Base-by-base conservation (phyloP, 2,888 invertebrate species). In the Congeria kusceri region DNA sequence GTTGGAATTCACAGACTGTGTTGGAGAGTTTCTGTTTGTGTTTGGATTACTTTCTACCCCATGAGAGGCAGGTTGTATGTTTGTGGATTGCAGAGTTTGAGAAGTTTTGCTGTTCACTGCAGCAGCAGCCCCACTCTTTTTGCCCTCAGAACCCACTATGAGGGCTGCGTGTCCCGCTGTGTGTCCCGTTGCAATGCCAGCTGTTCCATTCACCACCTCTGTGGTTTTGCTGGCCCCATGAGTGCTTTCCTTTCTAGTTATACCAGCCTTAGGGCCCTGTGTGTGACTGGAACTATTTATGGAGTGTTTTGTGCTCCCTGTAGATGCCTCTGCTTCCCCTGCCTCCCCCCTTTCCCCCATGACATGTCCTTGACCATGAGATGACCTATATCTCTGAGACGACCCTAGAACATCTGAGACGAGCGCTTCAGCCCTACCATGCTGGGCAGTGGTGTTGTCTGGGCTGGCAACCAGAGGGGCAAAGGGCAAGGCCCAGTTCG, bases 381-480 rank as follows among this genome's bases (percentile, higher is more conserved):
- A 39, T 3, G 32, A 32, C n/a, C n/a, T n/a, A n/a, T n/a, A n/a
- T n/a, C n/a, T n/a, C n/a, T n/a, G n/a, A n/a, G n/a, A n/a, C 5
- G 39, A 39, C 1, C 39, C 69, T 20, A 58, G 61, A 20, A 69
- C 39, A 25, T 57, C 63, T 13, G 67, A 69, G 13, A 78, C 78
- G 3, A 78, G 56, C 46, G 78, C 78, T 20, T 71, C 59, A n/a
- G 68, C 64, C 11, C 46, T 73, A 7, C 78, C 78, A 20, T 72
- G 61, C 44, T 68, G 64, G 27, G 72, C 58, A 53, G 53, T 5
- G 20, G 9, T 11, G 25, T 20, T 25, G 20, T 9, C 7, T 11
- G 53, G 53, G 20, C 27, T 25, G 20, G 47, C 46, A 0, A 32
- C 53, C 28, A 62, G 29, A 0, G 25, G 47, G 13, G 15, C 13